Conservation (phyloP, 2,113 vertebrate genomes). For the Trinectes maculatus region DNA sequence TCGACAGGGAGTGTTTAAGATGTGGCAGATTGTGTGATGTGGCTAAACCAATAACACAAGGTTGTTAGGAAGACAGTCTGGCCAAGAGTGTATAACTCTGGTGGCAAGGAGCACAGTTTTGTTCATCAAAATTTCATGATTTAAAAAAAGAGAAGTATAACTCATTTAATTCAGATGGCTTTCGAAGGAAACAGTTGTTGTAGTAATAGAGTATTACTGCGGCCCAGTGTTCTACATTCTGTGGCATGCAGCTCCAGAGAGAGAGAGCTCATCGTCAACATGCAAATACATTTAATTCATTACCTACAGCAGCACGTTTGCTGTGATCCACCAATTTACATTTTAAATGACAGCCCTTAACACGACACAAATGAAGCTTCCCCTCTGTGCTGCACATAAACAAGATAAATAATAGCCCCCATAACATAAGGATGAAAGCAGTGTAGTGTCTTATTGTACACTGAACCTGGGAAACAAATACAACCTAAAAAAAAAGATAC, state of each 20-base stretch:
- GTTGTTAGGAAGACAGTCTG: constrained; percentile 51
- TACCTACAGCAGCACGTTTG: constrained; percentile 19
- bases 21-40: constrained; percentile 52
- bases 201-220: constrained; percentile 20
- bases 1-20: too few species aligned
- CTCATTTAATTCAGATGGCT: background rate
- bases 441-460: background rate
- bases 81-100: background rate
- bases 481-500: background rate
- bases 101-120: constrained; percentile 29
- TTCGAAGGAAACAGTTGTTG: constrained; percentile 15
- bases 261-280: constrained; percentile 25
- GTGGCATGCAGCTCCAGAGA: background rate
- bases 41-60: constrained; percentile 66
- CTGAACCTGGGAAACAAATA: constrained; percentile 7
- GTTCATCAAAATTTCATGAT: constrained; percentile 57
- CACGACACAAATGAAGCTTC: constrained; percentile 43
- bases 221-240: constrained; percentile 1
- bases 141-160: background rate
- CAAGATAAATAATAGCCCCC: constrained; percentile 8
- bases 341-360: constrained; percentile 57
- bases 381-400: constrained; percentile 27
- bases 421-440: constrained; percentile 16
- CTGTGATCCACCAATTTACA: constrained; percentile 64
- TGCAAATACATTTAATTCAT: constrained; percentile 60